Evolutionary conservation across 2,888 invertebrate species (phyloP), one percentile per base, ranked within the genome.

Genomic region (Volucella inanis): DNA sequence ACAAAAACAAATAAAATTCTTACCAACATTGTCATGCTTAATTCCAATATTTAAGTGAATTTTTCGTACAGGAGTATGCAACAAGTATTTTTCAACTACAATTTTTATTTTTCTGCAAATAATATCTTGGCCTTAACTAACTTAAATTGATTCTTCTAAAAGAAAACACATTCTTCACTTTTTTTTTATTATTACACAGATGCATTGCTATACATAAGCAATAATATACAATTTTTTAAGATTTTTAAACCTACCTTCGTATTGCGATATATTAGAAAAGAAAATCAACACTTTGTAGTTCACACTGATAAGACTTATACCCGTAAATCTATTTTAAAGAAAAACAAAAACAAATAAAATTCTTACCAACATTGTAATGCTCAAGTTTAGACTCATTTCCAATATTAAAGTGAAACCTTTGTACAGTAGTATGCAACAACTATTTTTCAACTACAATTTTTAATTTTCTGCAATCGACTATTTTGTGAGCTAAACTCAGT

Each of bases 361-460:
- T 2, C 84, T 84, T 84, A 84, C 84, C 84, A 84, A 49, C 49
- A 65, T 65, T 49, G 50, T 61, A 55, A 55, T 84, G 39, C 39
- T 59, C n/a, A 52, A 59, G 31, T 49, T 31, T 6, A 31, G 6
- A 31, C 31, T 6, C 31, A 31, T 31, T 31, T 31, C 31, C 31
- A 31, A 31, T 31, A 31, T 31, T 31, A 4, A 31, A 31, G 31
- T 31, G 22, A 22, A 22, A 22, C 22, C 22, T 22, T 22, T 31
- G 6, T 31, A 31, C 31, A 31, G 31, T 0, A 31, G 31, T 31
- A 31, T 3, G 22, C 22, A 22, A 22, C 31, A 31, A 31, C 31
- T 31, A 3, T 59, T 15, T 45, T 78, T 64, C 11, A 75, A 75
- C 70, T 62, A 74, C 67, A 64, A 68, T 77, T 47, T 55, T 22